Evolutionary conservation across 2,888 invertebrate species (phyloP).

Genomic region (Lochmaea capreae): DNA sequence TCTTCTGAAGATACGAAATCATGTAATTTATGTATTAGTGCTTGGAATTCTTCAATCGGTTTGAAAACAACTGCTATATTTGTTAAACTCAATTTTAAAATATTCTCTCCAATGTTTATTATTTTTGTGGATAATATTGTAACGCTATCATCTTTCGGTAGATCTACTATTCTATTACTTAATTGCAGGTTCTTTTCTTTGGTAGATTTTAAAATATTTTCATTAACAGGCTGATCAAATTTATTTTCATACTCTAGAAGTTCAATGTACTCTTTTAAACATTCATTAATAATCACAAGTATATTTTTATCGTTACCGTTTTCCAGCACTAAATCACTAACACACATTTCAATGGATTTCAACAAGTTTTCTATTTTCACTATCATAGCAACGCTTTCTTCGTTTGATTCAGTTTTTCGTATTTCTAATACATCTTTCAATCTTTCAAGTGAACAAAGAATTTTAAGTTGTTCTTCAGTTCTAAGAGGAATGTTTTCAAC

Average conservation of each 20-base stretch:
- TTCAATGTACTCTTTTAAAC: constrained; percentile 31
- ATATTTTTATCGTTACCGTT: constrained; percentile 34
- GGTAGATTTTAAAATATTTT: constrained; percentile 24
- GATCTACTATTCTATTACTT: constrained; percentile 28
- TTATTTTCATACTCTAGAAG: constrained; percentile 27
- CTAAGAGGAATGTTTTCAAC: constrained; percentile 58
- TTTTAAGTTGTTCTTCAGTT: constrained; percentile 47
- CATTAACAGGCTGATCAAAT: constrained; percentile 19
- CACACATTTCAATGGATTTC: constrained; percentile 21
- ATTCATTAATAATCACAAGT: constrained; percentile 32
- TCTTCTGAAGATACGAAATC: constrained; percentile 51
- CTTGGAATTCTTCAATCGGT: constrained; percentile 55
- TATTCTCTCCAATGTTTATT: constrained; percentile 41
- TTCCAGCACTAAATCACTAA: constrained; percentile 31
- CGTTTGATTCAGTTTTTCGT: constrained; percentile 37
- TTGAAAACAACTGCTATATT: constrained; percentile 43
- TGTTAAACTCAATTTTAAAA: constrained; percentile 43
- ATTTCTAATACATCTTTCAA: constrained; percentile 35
- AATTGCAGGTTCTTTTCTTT: constrained; percentile 16
- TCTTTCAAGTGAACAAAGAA: constrained; percentile 39
- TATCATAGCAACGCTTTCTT: constrained; percentile 20
- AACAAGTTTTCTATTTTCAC: constrained; percentile 18
- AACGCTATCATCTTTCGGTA: constrained; percentile 41
- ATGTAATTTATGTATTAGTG: constrained; percentile 58
- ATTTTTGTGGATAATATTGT: constrained; percentile 41